These are phyloP conservation scores for Dione juno DNA, from an alignment of 2,888 invertebrate genomes.

Conservation along the genomic window DNA sequence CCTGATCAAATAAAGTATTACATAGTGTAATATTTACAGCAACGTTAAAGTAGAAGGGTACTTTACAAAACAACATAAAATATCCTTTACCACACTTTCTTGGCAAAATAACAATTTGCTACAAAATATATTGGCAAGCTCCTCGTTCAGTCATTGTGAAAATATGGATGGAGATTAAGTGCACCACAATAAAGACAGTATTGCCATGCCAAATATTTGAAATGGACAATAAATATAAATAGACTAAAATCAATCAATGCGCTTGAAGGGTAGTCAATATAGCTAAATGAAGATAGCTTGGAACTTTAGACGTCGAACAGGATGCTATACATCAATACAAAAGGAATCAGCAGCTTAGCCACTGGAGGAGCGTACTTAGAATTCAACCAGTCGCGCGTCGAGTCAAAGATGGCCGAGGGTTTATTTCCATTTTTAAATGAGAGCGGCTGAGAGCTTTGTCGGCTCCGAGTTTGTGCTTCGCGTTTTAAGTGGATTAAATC, in stretches of 20 bases:
- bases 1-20: slow-evolving; percentile 45
- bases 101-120: slow-evolving; percentile 25
- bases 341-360: slow-evolving; percentile 69
- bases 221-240: slow-evolving; percentile 27
- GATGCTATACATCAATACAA: slow-evolving; percentile 58
- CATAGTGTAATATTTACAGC: slow-evolving; percentile 12
- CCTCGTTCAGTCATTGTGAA: slow-evolving; percentile 26
- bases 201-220: slow-evolving; percentile 19
- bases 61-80: slow-evolving; percentile 19
- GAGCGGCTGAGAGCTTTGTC: slow-evolving; percentile 83
- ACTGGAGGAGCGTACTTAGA: slow-evolving; percentile 73
- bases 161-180: slow-evolving; percentile 24
- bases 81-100: slow-evolving; percentile 23
- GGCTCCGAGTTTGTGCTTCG: slow-evolving; percentile 82
- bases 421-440: slow-evolving; percentile 84
- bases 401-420: slow-evolving; percentile 81
- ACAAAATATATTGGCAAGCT: slow-evolving; percentile 21
- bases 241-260: slow-evolving; percentile 29
- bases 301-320: slow-evolving; percentile 42
- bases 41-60: slow-evolving; percentile 10
- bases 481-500: slow-evolving; percentile 85
- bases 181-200: slow-evolving; percentile 26
- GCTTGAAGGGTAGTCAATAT: slow-evolving; percentile 20
- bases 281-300: slow-evolving; percentile 41
- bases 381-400: slow-evolving; percentile 74